Percentiles rank a stretch among this genome's conserved stretches.
These are phyloP conservation scores for Drosophila diplacantha DNA, from an alignment of 2,888 invertebrate genomes.

Conservation along the genomic window DNA sequence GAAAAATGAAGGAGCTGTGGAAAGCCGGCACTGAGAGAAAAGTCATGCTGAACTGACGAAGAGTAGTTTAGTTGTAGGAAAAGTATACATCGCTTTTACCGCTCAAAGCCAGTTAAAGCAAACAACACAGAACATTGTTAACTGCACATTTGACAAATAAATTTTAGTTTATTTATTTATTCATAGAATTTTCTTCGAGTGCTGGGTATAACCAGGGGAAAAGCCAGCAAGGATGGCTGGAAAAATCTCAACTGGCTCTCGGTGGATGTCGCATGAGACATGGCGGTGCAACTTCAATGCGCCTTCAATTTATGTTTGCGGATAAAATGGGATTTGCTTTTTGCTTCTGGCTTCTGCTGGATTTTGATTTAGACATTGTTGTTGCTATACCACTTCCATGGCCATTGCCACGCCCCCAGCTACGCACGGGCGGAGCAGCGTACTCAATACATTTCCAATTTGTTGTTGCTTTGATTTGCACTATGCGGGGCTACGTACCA, in stretches of 20 bases:
- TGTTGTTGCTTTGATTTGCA: slow-evolving; percentile 70
- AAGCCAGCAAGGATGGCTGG: slow-evolving; percentile 18
- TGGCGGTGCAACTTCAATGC: slow-evolving; percentile 58
- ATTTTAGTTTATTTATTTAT: neutral
- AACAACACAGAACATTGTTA: neutral
- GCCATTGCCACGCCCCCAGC: slow-evolving; percentile 20
- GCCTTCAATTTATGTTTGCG: slow-evolving; percentile 73
- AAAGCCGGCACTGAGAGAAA: neutral
- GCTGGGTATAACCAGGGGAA: slow-evolving; percentile 10
- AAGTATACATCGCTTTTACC: neutral
- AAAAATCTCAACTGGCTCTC: slow-evolving; percentile 15
- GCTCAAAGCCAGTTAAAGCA: no score
- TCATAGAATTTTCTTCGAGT: neutral
- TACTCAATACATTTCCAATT: slow-evolving; percentile 62
- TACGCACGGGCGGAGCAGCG: slow-evolving; percentile 40
- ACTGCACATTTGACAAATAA: neutral
- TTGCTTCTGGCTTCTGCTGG: slow-evolving; percentile 53
- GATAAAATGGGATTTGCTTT: slow-evolving; percentile 70
- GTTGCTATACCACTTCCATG: slow-evolving; percentile 17
- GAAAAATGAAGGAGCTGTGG: slow-evolving; percentile 19
- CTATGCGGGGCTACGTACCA: slow-evolving; percentile 33
- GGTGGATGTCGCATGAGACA: slow-evolving; percentile 48
- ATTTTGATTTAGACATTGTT: slow-evolving; percentile 59
- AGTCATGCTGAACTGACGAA: accelerated
- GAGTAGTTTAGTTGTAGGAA: accelerated